Base-by-base conservation (phyloP, 2,888 invertebrate genomes). In the Drosophila barbarae region DNA sequence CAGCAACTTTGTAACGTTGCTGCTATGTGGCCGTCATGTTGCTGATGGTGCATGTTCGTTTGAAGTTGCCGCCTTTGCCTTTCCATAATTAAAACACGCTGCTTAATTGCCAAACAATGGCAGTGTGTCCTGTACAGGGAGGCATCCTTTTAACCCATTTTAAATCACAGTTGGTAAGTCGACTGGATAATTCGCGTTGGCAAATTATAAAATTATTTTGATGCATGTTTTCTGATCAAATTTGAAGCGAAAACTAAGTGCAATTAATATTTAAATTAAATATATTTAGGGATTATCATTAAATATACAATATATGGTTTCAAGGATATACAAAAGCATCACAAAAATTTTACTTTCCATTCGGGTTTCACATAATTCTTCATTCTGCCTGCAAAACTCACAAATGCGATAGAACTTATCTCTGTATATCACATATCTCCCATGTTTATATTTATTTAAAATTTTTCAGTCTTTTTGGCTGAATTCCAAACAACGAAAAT, bases 61-160 rank as follows among this genome's bases (percentile, higher is more conserved):
- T 59, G 69, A 63, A 54, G 54, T 58, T 81, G 61, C 42, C 42
- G 42, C 69, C 50, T 54, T 60, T 60, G 68, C 44, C 53, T 52
- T 70, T 55, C 41, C 65, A 76, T 57, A 67, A 64, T 63, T 72
- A 84, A 79, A 79, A 72, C 79, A 72, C 84, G 55, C 49, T 69
- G 72, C 53, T 65, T 59, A 39, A 58, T 65, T 74, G 65, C 74
- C 65, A 76, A 84, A 79, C 79, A 79, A 79, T 81, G 74, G 67
- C 59, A 61, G 52, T 64, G 18, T 38, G 63, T 61, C 64, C 59
- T 52, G 44, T 36, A 18, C n/a, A 21, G 26, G 7, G 15, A 4
- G 3, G 8, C 10, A 13, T 35, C 44, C 65, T 18, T n/a, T 28
- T 28, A 9, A 12, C 9, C 53, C 63, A 49, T 39, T 47, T 60